Evolutionary conservation across 2,888 invertebrate genomes (phyloP), one percentile per base, ranked within the genome.

Genomic region (Hirtodrosophila cameraria): DNA sequence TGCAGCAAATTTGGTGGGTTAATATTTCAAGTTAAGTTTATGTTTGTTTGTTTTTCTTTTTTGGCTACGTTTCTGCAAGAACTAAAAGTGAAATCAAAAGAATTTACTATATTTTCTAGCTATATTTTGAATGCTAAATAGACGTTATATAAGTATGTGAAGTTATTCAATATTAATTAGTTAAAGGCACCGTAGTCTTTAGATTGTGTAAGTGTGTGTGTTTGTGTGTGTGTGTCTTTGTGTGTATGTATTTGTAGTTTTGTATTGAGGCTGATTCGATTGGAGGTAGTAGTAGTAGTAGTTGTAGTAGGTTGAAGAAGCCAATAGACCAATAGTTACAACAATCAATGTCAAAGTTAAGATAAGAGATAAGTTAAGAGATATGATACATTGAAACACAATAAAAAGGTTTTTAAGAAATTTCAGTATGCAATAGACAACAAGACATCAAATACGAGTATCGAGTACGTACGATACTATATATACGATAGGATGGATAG

Each of bases 401-500:
- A 68, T 63, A 57, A 63, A 61, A 54, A 70, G 50, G n/a, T n/a
- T n/a, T 65, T 81, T 75, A 62, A 61, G 30, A 77, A 67, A 55
- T 62, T 67, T 70, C 59, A 45, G 48, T 60, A 86, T 86, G 82
- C 85, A 86, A 79, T 83, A 80, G 80, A 86, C 84, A 82, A 70
- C 80, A 82, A 79, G 72, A 79, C 87, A 80, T 86, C 82, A 77
- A 80, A 77, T 62, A 71, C 60, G 46, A 65, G 12, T 72, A 78
- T 70, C 64, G 57, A 57, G 52, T 45, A 60, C 39, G 49, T 49
- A 70, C 75, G 59, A 72, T 54, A n/a, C n/a, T 59, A 69, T 82
- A 78, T 68, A 78, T 69, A 82, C 72, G 43, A 59, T 41, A 64
- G 12, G 12, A 63, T 58, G 43, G 45, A 43, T 58, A 54, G 59